Evolutionary conservation across 2,888 invertebrate genomes (phyloP).

Genomic region (Candidula unifasciata): DNA sequence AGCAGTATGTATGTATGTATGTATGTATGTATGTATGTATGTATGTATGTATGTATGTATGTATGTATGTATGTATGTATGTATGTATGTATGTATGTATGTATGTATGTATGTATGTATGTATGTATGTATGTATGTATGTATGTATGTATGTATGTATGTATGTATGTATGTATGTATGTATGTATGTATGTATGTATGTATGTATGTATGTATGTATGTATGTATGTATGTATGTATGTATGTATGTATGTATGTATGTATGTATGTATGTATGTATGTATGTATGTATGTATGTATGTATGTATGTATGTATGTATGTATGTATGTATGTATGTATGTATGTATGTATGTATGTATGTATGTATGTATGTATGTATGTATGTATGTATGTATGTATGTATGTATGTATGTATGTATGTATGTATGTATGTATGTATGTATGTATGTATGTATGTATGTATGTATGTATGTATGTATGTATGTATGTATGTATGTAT

Average conservation of each 20-base stretch:
- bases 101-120: slow-evolving; percentile 8
- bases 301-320: slow-evolving; percentile 8
- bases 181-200: slow-evolving; percentile 8
- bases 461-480: no score
- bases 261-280: slow-evolving; percentile 8
- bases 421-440: no score
- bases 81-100: slow-evolving; percentile 8
- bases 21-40: slow-evolving; percentile 8
- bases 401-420: background rate
- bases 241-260: slow-evolving; percentile 8
- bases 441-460: no score
- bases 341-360: slow-evolving; percentile 8
- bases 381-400: background rate
- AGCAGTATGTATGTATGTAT: background rate
- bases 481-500: background rate
- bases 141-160: slow-evolving; percentile 8
- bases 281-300: slow-evolving; percentile 5
- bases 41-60: slow-evolving; percentile 8
- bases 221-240: background rate
- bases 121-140: slow-evolving; percentile 8
- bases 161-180: slow-evolving; percentile 8
- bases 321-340: slow-evolving; percentile 8
- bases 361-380: slow-evolving; percentile 5
- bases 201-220: background rate
- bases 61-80: slow-evolving; percentile 8